Percentiles rank a stretch among this genome's conserved stretches.
phyloP scores from a whole-genome alignment of 30 jellyfish, hydroid and myxozoan genomes.

The Cassiopea andromeda region DNA sequence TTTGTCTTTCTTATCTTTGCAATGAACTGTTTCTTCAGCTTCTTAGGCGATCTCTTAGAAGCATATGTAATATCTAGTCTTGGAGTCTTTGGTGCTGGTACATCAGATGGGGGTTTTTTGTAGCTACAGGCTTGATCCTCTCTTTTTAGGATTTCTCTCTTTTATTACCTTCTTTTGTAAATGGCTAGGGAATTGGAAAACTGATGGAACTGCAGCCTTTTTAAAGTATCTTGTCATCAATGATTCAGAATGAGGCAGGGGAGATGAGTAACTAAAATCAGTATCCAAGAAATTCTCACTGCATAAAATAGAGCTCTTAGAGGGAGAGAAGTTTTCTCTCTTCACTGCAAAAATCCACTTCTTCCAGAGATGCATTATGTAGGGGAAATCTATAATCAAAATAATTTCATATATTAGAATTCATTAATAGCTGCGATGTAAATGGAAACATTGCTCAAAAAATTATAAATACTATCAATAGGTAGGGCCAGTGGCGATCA shows the following conservation, averaged over 20 bases:
- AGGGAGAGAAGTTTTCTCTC: neutral
- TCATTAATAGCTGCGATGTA: neutral
- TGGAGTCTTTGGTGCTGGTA: neutral
- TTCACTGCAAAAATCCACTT: neutral
- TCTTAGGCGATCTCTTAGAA: neutral
- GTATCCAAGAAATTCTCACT: neutral
- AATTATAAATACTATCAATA: too few relatives aligned
- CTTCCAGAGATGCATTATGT: neutral
- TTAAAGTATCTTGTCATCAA: neutral
- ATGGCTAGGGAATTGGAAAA: neutral
- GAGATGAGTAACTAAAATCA: neutral
- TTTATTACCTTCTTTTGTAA: neutral
- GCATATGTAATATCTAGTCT: neutral
- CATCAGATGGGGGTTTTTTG: neutral
- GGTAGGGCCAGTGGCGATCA: too few relatives aligned
- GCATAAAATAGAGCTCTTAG: neutral
- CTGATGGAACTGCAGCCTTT: neutral
- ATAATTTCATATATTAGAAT: neutral
- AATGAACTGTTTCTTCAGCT: neutral
- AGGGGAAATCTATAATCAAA: neutral
- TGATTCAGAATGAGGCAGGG: neutral
- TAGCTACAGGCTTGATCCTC: neutral
- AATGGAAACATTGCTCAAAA: too few relatives aligned
- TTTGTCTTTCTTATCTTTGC: neutral
- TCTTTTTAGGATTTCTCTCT: neutral